Base-by-base conservation (phyloP, 2,888 invertebrate species). In the Pachydiplax longipennis region DNA sequence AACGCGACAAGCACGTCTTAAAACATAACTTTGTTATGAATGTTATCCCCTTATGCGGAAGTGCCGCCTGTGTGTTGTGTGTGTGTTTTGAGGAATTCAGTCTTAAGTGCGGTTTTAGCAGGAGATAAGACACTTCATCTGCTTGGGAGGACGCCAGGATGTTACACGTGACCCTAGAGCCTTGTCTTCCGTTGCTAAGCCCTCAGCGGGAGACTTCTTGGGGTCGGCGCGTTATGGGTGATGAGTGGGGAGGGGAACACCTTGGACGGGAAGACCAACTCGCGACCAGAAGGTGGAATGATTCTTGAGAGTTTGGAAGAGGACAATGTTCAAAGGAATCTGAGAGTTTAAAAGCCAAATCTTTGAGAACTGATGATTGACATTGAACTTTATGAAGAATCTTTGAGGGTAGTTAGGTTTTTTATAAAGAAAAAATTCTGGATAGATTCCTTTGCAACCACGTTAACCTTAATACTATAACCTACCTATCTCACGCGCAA, bases 71-170 rank as follows among this genome's bases (percentile, higher is more conserved):
- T 73, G 73, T 73, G 53, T 65, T 65, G 65, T 31, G 73, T 73
- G 65, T 25, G 25, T 31, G 73, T 73, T 73, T 73, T 73, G 73
- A 31, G 73, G n/a, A 73, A 73, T 73, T 73, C 81, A 6, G 37
- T 4, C 58, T 58, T 35, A 58, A 87, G 87, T 87, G 37, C 61
- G 61, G 61, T 87, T 65, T 87, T 40, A 58, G 53, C 31, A 31
- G 18, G 6, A 22, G 25, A 48, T 18, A 22, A 35, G 83, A 58
- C 31, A 53, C 83, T 83, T 58, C 83, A 83, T 83, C 83, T 83
- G 58, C 35, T 58, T 83, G 83, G 31, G 12, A 83, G 83, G 25
- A 35, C 58, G 83, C 58, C 58, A 58, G 83, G 83, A 83, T 83
- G 83, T 83, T 83, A 53, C 73, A 73, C 73, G 73, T 73, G 73